A percentile compares a stretch with the other conserved stretches of the same genome.
Conservation (phyloP, 1,140 invertebrate genomes). For the Neotoxoptera formosana region DNA sequence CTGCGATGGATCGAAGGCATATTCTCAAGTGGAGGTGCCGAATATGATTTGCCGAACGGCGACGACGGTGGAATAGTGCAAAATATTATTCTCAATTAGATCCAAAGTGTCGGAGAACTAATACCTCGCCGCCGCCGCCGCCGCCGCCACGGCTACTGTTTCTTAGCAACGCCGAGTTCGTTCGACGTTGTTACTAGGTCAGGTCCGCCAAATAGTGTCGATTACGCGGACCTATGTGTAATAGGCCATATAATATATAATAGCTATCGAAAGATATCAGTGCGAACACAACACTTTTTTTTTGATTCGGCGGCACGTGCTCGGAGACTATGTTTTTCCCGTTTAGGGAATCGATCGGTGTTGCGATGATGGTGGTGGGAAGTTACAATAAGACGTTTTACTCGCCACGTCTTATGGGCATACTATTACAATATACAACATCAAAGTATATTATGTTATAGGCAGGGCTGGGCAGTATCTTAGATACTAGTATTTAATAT, state of each 20-base stretch:
- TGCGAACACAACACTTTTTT: background rate
- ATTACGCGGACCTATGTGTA: background rate
- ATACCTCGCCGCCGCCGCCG: background rate
- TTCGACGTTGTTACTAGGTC: slow-evolving; percentile 1
- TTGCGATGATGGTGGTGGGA: background rate
- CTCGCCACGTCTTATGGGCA: too few species aligned
- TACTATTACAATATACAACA: too few species aligned
- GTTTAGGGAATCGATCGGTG: background rate
- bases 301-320: background rate
- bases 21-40: too few species aligned
- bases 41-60: background rate
- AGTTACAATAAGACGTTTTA: too few species aligned
- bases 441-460: too few species aligned
- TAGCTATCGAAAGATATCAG: background rate
- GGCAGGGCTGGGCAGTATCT: too few species aligned
- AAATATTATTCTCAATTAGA: slow-evolving; percentile 35
- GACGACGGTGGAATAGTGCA: background rate
- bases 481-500: too few species aligned
- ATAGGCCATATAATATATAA: too few species aligned
- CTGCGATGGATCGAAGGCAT: background rate
- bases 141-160: background rate
- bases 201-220: slow-evolving; percentile 1
- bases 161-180: slow-evolving; percentile 20
- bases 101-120: background rate
- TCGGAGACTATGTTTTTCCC: background rate